Conservation (phyloP, 2,113 vertebrate species). For the Podarcis raffonei region DNA sequence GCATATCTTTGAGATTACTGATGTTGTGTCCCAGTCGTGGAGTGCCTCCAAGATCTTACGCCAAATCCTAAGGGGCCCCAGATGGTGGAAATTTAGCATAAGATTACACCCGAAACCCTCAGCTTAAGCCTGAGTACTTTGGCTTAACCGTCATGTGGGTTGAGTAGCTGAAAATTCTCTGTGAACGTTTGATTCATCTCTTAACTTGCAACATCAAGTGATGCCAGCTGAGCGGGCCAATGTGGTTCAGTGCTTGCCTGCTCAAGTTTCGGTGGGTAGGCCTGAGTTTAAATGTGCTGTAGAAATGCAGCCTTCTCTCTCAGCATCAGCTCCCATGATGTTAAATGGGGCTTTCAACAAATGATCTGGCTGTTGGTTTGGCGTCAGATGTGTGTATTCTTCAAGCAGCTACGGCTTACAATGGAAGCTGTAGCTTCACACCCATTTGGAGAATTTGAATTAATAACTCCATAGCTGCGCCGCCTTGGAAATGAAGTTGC, state of each 20-base stretch:
- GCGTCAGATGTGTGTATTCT: background rate
- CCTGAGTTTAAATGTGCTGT: background rate
- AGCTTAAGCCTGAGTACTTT: background rate
- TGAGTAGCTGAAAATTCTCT: background rate
- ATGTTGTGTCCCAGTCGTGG: background rate
- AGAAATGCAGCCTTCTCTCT: background rate
- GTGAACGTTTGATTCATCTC: background rate
- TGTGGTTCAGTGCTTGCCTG: background rate
- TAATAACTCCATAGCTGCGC: background rate
- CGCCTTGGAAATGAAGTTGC: background rate
- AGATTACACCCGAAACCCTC: background rate
- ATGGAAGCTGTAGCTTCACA: background rate
- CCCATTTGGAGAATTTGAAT: background rate
- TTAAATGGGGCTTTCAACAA: background rate
- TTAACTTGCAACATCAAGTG: background rate
- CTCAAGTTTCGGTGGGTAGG: background rate
- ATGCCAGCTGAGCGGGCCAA: background rate
- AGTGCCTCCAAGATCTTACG: background rate
- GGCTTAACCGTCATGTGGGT: background rate
- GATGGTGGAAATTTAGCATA: background rate
- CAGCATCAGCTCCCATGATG: background rate
- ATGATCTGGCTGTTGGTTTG: constrained; percentile 5
- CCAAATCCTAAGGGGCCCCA: background rate
- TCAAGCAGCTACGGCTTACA: background rate
- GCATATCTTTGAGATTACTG: background rate